These are phyloP conservation scores for Peromyscus eremicus DNA, from an alignment of 2,797 vertebrate species.

Conservation along the genomic window DNA sequence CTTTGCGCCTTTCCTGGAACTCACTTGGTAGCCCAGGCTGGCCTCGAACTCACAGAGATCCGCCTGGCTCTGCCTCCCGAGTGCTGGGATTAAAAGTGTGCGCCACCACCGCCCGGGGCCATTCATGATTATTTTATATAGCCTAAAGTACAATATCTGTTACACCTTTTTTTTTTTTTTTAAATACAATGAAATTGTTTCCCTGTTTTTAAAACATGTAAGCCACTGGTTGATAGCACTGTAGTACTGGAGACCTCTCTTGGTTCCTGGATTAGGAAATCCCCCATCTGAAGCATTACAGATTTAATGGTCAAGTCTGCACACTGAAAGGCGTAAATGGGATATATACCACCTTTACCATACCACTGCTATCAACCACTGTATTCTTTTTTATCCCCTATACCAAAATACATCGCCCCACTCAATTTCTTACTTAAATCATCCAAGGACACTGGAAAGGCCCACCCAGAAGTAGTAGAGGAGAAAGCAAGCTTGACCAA, in stretches of 20 bases:
- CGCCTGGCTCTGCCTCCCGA: no score
- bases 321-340: not conserved
- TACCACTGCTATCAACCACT: not conserved
- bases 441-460: not conserved
- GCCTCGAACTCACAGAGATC: no score
- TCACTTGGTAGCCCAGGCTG: no score
- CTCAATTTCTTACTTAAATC: not conserved
- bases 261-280: not conserved
- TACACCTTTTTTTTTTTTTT: constrained; percentile 31
- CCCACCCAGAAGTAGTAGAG: not conserved
- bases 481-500: not conserved
- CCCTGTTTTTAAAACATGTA: constrained; percentile 35
- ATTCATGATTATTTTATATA: not conserved
- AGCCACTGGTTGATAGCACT: not conserved
- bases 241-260: not conserved
- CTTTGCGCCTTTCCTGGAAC: no score
- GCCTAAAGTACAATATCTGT: not conserved
- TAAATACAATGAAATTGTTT: not conserved
- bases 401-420: not conserved
- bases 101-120: no score
- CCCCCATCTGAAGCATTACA: not conserved
- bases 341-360: not conserved
- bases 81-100: no score
- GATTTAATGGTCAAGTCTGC: not conserved
- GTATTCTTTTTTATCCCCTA: not conserved